Percentiles rank a stretch among this genome's conserved stretches.
Conservation (phyloP, 2,113 vertebrate species). For the Xyrauchen texanus region DNA sequence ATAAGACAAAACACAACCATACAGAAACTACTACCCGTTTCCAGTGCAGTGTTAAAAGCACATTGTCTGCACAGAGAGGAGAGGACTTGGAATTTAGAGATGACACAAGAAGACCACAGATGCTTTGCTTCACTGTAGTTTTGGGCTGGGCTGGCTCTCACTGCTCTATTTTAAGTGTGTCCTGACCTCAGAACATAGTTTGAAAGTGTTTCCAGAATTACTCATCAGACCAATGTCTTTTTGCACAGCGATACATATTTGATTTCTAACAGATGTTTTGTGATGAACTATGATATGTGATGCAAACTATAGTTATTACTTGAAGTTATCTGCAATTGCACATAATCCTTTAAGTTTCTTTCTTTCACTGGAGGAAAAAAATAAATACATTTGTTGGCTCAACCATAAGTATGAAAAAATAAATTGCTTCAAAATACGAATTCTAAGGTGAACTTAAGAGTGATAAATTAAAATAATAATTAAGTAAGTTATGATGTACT, state of each 20-base stretch:
- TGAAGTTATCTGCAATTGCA: too few species aligned
- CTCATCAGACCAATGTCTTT: slow-evolving; percentile 7
- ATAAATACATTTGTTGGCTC: too few species aligned
- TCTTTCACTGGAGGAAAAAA: too few species aligned
- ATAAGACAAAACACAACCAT: background rate
- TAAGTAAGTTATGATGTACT: too few species aligned
- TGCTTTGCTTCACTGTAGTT: background rate
- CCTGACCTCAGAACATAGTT: slow-evolving; percentile 29
- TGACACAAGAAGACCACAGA: slow-evolving; percentile 26
- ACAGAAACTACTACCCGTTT: background rate
- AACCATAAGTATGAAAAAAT: too few species aligned
- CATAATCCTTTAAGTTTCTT: too few species aligned
- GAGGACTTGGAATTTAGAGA: slow-evolving; percentile 27
- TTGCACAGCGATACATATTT: background rate
- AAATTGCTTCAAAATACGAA: too few species aligned
- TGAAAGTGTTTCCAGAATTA: slow-evolving; percentile 1
- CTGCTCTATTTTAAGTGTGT: slow-evolving; percentile 36
- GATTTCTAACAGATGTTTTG: slow-evolving; percentile 9
- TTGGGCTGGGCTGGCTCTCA: slow-evolving; percentile 29
- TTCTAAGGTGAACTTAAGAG: too few species aligned
- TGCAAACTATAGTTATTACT: too few species aligned
- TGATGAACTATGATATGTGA: background rate
- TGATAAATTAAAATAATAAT: too few species aligned
- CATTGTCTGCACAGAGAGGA: background rate
- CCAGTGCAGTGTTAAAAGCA: too few species aligned